Conservation (phyloP, 2,888 invertebrate species). For the Eueremaeus valkanovi region DNA sequence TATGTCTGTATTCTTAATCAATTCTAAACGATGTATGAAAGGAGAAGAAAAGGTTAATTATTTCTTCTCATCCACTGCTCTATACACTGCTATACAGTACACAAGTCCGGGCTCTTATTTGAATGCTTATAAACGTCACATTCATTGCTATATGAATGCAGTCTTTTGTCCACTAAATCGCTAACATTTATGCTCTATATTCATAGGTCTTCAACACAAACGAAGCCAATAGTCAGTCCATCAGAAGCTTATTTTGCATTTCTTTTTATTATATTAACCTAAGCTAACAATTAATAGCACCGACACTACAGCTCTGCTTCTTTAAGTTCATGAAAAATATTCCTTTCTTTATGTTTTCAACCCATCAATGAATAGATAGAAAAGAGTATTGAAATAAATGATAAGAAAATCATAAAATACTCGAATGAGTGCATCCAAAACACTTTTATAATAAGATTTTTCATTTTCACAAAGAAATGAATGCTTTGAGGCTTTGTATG, state of each 20-base stretch:
- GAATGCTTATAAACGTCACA: slow-evolving; percentile 31
- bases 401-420: too few relatives aligned
- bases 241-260: slow-evolving; percentile 33
- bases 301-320: background rate
- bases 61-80: too few relatives aligned
- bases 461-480: too few relatives aligned
- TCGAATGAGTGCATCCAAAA: too few relatives aligned
- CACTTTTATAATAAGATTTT: too few relatives aligned
- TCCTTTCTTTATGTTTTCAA: background rate
- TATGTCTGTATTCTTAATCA: slow-evolving; percentile 16
- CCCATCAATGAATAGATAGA: background rate
- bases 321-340: background rate
- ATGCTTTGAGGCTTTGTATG: too few relatives aligned
- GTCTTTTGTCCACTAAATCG: slow-evolving; percentile 25
- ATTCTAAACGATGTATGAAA: background rate
- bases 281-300: slow-evolving; percentile 15
- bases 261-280: slow-evolving; percentile 28
- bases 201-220: slow-evolving; percentile 15
- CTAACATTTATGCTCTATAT: slow-evolving; percentile 16
- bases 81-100: background rate
- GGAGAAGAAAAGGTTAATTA: slow-evolving; percentile 30
- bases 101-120: slow-evolving; percentile 2
- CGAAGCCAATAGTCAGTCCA: slow-evolving; percentile 31
- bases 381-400: too few relatives aligned
- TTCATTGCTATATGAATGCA: background rate